Evolutionary conservation across 1,140 invertebrate species (phyloP), one percentile per base, ranked within the genome.

Genomic region (Cherax destructor): DNA sequence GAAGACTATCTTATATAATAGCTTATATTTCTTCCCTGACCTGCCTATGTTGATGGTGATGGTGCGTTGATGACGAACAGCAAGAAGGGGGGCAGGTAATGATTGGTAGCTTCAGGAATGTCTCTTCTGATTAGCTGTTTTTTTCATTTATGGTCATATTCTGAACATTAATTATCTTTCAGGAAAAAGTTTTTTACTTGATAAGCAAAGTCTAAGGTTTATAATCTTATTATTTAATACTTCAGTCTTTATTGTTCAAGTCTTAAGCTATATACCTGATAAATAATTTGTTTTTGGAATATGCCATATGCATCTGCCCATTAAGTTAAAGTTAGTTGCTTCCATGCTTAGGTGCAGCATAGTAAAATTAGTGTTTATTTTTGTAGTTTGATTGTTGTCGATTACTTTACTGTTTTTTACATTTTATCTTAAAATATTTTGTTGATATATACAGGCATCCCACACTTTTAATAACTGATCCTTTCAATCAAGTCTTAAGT

Each of bases 31-130:
- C 90, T 91, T 87, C 85, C 85, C 77, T 41, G 18, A 77, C 79
- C 47, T 91, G 77, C 52, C 24, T 79, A 49, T 91, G 90, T 83
- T 88, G 86, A 30, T 91, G 90, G 78, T 86, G 85, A 56, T 91
- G 90, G 78, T 86, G 85, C 83, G 77, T 65, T 86, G 90, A 50
- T 90, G 89, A 24, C 65, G 10, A 72, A 78, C 90, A 91, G 90
- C 90, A 91, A 91, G 72, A 91, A 86, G 72, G 90, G 90, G 84
- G 90, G 83, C 47, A 91, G 90, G 90, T 91, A 91, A 91, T 86
- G 59, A 76, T 49, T 78, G 52, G 81, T 86, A 79, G 50, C 18
- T 10, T 30, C 61, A 78, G 83, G 50, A 80, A 72, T 74, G 21
- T 74, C 65, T 81, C 7, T 56, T 80, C 21, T 81, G 7, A 5